A percentile compares a stretch with the other conserved stretches of the same genome.
phyloP scores from a whole-genome alignment of 2,888 invertebrate genomes.

The Leptinotarsa tumamoca region DNA sequence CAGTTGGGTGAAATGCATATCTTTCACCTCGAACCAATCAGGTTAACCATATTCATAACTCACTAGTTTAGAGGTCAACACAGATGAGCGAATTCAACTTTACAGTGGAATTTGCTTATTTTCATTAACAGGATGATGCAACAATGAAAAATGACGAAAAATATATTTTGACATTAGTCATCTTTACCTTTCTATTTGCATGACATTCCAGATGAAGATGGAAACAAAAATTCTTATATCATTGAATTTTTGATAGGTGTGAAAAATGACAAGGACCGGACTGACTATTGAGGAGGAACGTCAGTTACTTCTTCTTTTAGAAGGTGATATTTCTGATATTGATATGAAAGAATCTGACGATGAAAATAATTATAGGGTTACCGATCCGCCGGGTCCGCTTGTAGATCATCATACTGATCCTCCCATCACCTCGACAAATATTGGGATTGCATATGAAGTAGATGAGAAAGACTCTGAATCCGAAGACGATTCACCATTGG shows the following conservation, averaged over 20 bases:
- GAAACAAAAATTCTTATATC: not conserved
- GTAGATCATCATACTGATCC: not conserved
- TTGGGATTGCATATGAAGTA: constrained; percentile 1
- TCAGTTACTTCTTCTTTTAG: not conserved
- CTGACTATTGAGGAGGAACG: not conserved
- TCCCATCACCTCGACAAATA: not conserved
- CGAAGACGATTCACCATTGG: not conserved
- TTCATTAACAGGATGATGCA: not conserved
- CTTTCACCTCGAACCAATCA: too few species aligned
- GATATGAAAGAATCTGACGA: not conserved
- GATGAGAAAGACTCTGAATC: not conserved
- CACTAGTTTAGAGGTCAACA: too few species aligned
- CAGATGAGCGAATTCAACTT: too few species aligned
- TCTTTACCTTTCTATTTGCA: not conserved
- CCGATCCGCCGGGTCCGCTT: not conserved
- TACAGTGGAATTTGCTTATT: too few species aligned
- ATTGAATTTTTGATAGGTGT: not conserved
- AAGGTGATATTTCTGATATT: not conserved
- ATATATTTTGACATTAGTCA: not conserved
- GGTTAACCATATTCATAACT: too few species aligned
- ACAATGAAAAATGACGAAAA: not conserved
- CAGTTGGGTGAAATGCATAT: too few species aligned
- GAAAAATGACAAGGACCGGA: not conserved
- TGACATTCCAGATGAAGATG: not conserved
- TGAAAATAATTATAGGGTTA: not conserved